Conservation (phyloP, 2,113 vertebrate species). For the Bothrops jararaca region DNA sequence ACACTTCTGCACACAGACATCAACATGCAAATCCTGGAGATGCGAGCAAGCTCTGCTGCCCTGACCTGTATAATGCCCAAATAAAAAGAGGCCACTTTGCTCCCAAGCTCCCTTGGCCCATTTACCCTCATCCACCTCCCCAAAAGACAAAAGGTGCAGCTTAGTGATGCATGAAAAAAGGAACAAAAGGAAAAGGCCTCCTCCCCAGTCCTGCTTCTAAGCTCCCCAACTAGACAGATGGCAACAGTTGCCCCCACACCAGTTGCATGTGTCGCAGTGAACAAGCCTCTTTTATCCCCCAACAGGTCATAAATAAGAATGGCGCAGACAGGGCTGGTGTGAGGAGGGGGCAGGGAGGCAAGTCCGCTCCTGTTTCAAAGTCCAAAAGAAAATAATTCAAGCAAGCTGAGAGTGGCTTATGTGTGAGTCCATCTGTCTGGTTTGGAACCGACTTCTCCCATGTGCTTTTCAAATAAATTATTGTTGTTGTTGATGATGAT, state of each 20-base stretch:
- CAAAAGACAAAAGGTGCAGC: constrained; percentile 67
- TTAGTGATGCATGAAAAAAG: constrained; percentile 60
- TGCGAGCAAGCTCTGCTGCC: constrained; percentile 51
- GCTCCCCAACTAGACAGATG: constrained; percentile 65
- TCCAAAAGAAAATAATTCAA: constrained; percentile 54
- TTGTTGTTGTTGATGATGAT: too few relatives aligned
- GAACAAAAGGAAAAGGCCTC: constrained; percentile 25
- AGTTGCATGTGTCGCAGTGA: constrained; percentile 38
- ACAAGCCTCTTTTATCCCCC: constrained; percentile 56
- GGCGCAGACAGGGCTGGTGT: neutral
- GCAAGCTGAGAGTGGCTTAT: constrained; percentile 35
- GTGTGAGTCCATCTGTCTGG: constrained; percentile 56
- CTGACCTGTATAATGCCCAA: constrained; percentile 19
- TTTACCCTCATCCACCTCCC: neutral
- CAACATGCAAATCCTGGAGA: constrained; percentile 28
- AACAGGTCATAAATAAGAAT: constrained; percentile 45
- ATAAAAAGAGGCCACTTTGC: constrained; percentile 55
- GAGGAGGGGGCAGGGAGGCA: neutral
- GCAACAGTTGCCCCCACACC: constrained; percentile 66
- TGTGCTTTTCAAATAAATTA: neutral
- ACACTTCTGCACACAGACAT: constrained; percentile 31
- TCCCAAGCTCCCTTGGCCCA: constrained; percentile 11
- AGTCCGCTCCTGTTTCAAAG: constrained; percentile 5
- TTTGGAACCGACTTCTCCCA: constrained; percentile 3
- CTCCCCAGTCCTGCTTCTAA: constrained; percentile 12